These are phyloP conservation scores for Caranx melampygus DNA, from an alignment of 2,113 vertebrate genomes.

Conservation along the genomic window DNA sequence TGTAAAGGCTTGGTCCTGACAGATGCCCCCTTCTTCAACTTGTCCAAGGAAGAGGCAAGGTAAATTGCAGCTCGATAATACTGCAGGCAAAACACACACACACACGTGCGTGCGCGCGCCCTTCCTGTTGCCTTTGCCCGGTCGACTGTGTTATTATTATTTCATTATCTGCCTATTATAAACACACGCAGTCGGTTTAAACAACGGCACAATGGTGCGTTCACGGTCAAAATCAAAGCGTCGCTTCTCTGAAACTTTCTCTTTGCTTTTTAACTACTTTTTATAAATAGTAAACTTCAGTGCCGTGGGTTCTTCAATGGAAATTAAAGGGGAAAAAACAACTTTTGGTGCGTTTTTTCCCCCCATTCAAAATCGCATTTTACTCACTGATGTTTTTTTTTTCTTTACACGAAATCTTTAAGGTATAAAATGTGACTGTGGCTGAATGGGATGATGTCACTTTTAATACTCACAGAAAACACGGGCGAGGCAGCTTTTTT, in stretches of 20 bases:
- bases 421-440: background rate
- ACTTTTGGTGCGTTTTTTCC: background rate
- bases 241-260: background rate
- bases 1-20: conserved; percentile 40
- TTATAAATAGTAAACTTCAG: background rate
- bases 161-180: conserved; percentile 1
- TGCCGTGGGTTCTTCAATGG: background rate
- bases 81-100: background rate
- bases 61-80: conserved; percentile 18
- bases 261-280: background rate
- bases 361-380: background rate
- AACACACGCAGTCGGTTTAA: conserved; percentile 5
- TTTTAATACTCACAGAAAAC: conserved; percentile 22
- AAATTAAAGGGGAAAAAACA: background rate
- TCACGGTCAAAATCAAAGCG: background rate
- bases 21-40: conserved; percentile 27
- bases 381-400: background rate
- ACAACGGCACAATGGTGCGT: background rate
- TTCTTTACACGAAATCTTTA: background rate
- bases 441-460: conserved; percentile 17
- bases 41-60: conserved; percentile 38
- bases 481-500: background rate
- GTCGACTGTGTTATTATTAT: background rate
- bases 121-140: background rate
- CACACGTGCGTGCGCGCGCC: too few species aligned